Percentiles rank a stretch among this genome's conserved stretches.
These are phyloP conservation scores for Drosophila tanythrix DNA, from an alignment of 2,888 invertebrate genomes.

Conservation along the genomic window DNA sequence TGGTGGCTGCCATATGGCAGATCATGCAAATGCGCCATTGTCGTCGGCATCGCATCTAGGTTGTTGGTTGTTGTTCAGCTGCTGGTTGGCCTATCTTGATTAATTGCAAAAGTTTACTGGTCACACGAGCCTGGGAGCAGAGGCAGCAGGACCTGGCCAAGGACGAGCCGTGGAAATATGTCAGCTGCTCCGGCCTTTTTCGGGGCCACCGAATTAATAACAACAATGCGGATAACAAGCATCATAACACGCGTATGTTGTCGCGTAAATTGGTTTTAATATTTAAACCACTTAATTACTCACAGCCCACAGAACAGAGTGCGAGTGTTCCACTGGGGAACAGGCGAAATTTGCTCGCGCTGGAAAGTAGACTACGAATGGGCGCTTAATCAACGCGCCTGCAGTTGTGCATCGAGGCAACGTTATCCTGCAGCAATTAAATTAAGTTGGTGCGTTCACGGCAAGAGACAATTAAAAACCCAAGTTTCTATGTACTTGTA, in stretches of 20 bases:
- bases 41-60: conserved; percentile 37
- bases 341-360: conserved; percentile 14
- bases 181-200: conserved; percentile 65
- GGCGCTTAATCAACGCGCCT: conserved; percentile 43
- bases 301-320: conserved; percentile 15
- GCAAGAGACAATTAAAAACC: not conserved
- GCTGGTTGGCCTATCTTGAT: conserved; percentile 71
- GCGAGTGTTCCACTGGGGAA: conserved; percentile 1
- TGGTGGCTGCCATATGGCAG: conserved; percentile 64
- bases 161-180: conserved; percentile 66
- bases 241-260: conserved; percentile 78
- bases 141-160: conserved; percentile 10
- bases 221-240: conserved; percentile 70
- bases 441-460: conserved; percentile 27
- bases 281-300: conserved; percentile 78
- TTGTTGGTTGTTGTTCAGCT: conserved; percentile 35
- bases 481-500: not conserved
- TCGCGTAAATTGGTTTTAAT: conserved; percentile 79
- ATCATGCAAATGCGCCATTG: conserved; percentile 69
- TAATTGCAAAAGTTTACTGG: conserved; percentile 78
- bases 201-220: conserved; percentile 43
- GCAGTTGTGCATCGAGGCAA: not conserved
- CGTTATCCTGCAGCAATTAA: conserved; percentile 39
- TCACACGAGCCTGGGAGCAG: conserved; percentile 43
- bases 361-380: conserved; percentile 43